Base-by-base conservation (phyloP, 2,888 invertebrate genomes). In the Melinopterus prodromus region DNA sequence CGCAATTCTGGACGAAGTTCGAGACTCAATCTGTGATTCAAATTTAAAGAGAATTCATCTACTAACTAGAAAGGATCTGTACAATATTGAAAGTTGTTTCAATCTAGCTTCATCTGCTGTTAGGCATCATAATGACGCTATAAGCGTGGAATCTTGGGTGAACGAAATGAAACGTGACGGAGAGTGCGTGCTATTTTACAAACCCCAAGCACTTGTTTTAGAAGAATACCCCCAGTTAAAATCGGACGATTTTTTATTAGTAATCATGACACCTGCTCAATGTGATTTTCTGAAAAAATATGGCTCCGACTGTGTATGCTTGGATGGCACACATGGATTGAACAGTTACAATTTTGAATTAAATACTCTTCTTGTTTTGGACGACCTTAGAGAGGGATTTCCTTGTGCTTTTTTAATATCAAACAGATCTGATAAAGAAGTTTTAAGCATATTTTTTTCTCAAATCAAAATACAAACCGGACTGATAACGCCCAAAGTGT, bases 381-480 rank as follows among this genome's bases (percentile, higher is more conserved):
- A n/a, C n/a, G n/a, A n/a, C n/a, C n/a, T n/a, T n/a, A n/a, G n/a
- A n/a, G n/a, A n/a, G n/a, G n/a, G n/a, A n/a, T n/a, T n/a, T n/a
- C n/a, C n/a, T n/a, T n/a, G n/a, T n/a, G n/a, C n/a, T n/a, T n/a
- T n/a, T n/a, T n/a, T n/a, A n/a, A n/a, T n/a, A n/a, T n/a, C n/a
- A n/a, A n/a, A n/a, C n/a, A n/a, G n/a, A n/a, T n/a, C n/a, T n/a
- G n/a, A n/a, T n/a, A n/a, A n/a, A n/a, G n/a, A n/a, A n/a, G n/a
- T n/a, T n/a, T n/a, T n/a, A n/a, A n/a, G n/a, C n/a, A n/a, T n/a
- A n/a, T n/a, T n/a, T n/a, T n/a, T n/a, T n/a, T n/a, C n/a, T n/a
- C n/a, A n/a, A n/a, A n/a, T n/a, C n/a, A n/a, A 78, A 76, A 76
- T 70, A 14, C 16, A 53, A 12, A 16, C 69, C 16, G 80, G 76